Evolutionary conservation across 2,113 vertebrate species (phyloP).

Genomic region (Spea multiplicata): DNA sequence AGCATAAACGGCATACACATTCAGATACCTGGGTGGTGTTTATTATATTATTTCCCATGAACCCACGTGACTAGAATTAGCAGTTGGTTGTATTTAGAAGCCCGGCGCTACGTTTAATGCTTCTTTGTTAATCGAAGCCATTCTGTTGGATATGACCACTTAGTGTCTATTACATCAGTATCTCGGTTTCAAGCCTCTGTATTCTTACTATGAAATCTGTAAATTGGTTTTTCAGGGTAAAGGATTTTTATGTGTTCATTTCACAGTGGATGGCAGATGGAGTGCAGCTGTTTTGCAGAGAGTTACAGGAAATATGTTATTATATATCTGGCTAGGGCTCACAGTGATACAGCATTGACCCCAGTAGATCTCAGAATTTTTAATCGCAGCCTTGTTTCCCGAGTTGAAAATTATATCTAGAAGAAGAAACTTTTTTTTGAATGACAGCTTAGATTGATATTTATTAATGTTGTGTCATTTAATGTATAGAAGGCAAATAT

Average conservation of each 20-base stretch:
- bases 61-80: no score
- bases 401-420: no score
- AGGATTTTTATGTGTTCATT: slow-evolving; percentile 32
- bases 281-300: slow-evolving; percentile 37
- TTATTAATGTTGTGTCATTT: no score
- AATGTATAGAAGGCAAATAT: no score
- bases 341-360: slow-evolving; percentile 21
- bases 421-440: no score
- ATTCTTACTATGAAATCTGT: slow-evolving; percentile 28
- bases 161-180: slow-evolving; percentile 25
- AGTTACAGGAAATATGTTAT: slow-evolving; percentile 26
- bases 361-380: slow-evolving; percentile 10
- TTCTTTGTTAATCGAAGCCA: no score
- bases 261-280: slow-evolving; percentile 31
- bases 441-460: no score
- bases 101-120: no score
- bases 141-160: background rate
- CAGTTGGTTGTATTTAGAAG: no score
- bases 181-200: slow-evolving; percentile 11
- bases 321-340: slow-evolving; percentile 22
- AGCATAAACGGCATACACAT: no score
- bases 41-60: no score
- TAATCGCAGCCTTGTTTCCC: slow-evolving; percentile 1
- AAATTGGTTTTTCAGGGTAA: slow-evolving; percentile 28
- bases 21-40: no score